Evolutionary conservation across 2,888 invertebrate genomes (phyloP), one percentile per base, ranked within the genome.

Genomic region (Drosophila anomalipes): DNA sequence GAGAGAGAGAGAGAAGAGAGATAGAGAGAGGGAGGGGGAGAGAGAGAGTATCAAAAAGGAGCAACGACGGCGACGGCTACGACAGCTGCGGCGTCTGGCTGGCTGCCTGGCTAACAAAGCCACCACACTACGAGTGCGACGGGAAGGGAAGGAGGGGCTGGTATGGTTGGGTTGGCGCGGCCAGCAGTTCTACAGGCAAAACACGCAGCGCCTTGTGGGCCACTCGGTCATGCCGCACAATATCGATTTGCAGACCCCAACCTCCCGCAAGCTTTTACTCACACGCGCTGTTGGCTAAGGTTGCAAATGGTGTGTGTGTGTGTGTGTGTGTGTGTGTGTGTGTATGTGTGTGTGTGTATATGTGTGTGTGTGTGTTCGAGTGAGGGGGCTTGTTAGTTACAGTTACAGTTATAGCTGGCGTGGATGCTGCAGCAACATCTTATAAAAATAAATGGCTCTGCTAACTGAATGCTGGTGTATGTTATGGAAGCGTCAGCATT

Each of bases 161-260:
- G 44, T 10, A 37, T 39, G 52, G 39, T 30, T 52, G 64, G 52
- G 62, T 57, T 64, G 19, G 41, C 22, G 41, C 28, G 39, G 69
- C 35, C 58, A 61, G 53, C 64, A 57, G 64, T 61, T 77, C 60
- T 73, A 70, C 74, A 74, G 79, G 79, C 76, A 81, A 79, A 86
- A 88, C 86, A 71, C 71, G 60, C 54, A 74, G 71, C 74, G 81
- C 77, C 81, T 77, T 86, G 86, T 86, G 86, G 84, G 88, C 88
- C 84, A 90, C 81, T 90, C 84, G 88, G 88, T 90, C 90, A 83
- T 74, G 86, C 88, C 90, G 89, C 90, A 90, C 78, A 86, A 77
- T 88, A 88, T 88, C 90, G 88, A 88, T 88, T 88, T 90, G 74
- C 83, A 70, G 73, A 58, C 53, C 41, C 44, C 57, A 49, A 30